These are phyloP conservation scores for Drosophila monieri DNA, from an alignment of 2,888 invertebrate genomes.

Conservation along the genomic window DNA sequence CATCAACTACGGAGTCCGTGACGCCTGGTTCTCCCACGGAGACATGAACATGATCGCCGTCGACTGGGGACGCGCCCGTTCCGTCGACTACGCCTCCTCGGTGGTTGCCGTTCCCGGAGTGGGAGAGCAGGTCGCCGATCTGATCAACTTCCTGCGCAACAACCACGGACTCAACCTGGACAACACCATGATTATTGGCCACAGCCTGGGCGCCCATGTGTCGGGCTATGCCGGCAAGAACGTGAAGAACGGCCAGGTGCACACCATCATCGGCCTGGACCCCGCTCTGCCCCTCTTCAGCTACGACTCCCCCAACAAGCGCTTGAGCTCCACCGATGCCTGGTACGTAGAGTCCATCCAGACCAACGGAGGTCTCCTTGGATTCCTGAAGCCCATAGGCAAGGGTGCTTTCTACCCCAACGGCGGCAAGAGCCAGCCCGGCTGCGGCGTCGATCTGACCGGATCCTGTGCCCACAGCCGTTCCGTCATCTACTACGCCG, in stretches of 20 bases:
- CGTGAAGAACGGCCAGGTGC: conserved; percentile 85
- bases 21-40: conserved; percentile 85
- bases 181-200: conserved; percentile 85
- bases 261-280: conserved; percentile 85
- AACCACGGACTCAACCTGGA: conserved; percentile 84
- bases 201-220: conserved; percentile 87
- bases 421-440: conserved; percentile 85
- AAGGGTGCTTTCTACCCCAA: conserved; percentile 86
- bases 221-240: conserved; percentile 87
- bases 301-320: conserved; percentile 61
- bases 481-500: conserved; percentile 83
- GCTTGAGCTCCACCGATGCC: conserved; percentile 74
- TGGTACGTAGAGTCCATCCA: conserved; percentile 82
- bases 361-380: conserved; percentile 76
- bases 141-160: conserved; percentile 84
- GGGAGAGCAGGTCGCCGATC: conserved; percentile 72
- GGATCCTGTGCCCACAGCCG: conserved; percentile 84
- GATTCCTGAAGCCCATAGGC: conserved; percentile 81
- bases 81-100: conserved; percentile 85
- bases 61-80: conserved; percentile 86
- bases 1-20: conserved; percentile 71
- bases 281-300: conserved; percentile 80
- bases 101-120: conserved; percentile 82
- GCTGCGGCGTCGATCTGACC: conserved; percentile 83
- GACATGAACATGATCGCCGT: conserved; percentile 87